Percentiles rank a stretch among this genome's conserved stretches.
These are phyloP conservation scores for Indicator indicator DNA, from an alignment of 2,113 vertebrate species.

Conservation along the genomic window DNA sequence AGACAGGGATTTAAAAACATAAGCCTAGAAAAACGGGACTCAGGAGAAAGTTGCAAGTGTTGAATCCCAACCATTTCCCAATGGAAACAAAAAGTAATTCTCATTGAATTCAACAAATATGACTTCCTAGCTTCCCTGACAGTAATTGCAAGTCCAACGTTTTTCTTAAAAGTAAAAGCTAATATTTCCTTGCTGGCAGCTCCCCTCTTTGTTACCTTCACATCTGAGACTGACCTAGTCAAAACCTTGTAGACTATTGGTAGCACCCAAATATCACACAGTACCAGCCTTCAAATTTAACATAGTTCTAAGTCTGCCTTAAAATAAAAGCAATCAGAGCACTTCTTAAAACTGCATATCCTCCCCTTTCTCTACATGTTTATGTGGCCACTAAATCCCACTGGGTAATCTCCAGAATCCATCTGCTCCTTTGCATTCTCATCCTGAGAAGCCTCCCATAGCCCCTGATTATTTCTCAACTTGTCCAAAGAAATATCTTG, in stretches of 20 bases:
- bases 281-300: not conserved
- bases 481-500: slow-evolving; percentile 53
- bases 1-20: not conserved
- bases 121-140: not conserved
- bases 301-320: not conserved
- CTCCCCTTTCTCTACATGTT: not conserved
- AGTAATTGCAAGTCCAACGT: not conserved
- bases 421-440: slow-evolving; percentile 65
- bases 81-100: not conserved
- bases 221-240: not conserved
- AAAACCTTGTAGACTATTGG: not conserved
- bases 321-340: slow-evolving; percentile 17
- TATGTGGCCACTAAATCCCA: slow-evolving; percentile 49
- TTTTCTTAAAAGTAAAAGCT: not conserved
- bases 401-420: slow-evolving; percentile 66
- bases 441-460: slow-evolving; percentile 3
- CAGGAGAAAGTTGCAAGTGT: not conserved
- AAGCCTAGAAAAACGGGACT: not conserved
- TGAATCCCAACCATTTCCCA: not conserved
- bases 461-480: slow-evolving; percentile 63
- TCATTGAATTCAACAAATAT: not conserved
- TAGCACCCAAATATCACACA: not conserved
- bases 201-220: not conserved
- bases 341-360: not conserved
- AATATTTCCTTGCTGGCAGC: not conserved